A percentile compares a stretch with the other conserved stretches of the same genome.
These are phyloP conservation scores for Drosophila kikkawai DNA, from an alignment of 1,140 invertebrate species.

Conservation along the genomic window DNA sequence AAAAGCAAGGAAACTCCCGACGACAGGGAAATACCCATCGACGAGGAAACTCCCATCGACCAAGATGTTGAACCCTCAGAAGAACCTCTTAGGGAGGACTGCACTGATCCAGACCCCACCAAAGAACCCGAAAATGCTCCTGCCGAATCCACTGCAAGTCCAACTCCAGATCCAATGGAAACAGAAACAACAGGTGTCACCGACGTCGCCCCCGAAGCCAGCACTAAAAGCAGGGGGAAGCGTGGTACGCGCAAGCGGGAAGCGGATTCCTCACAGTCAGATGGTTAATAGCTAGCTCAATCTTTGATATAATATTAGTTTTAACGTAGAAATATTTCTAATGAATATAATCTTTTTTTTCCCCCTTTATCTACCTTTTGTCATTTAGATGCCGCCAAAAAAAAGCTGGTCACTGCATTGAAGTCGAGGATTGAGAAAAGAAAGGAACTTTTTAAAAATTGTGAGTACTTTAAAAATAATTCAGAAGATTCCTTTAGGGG, in stretches of 20 bases:
- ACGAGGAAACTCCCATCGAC: not conserved
- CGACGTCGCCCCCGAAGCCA: slow-evolving; percentile 20
- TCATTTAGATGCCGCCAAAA: slow-evolving; percentile 23
- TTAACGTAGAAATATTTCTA: not conserved
- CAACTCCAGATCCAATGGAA: slow-evolving; percentile 27
- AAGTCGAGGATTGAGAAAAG: not conserved
- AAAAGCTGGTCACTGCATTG: slow-evolving; percentile 3
- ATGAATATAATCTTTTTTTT: slow-evolving; percentile 9
- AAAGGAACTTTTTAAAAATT: not conserved
- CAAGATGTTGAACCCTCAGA: not conserved
- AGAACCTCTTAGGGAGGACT: not conserved
- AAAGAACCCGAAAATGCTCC: not conserved
- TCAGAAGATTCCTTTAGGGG: too few relatives aligned
- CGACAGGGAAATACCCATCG: not conserved
- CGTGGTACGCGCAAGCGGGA: slow-evolving; percentile 37
- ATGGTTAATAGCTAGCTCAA: slow-evolving; percentile 71
- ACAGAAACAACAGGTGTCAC: slow-evolving; percentile 77
- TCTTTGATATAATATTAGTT: slow-evolving; percentile 2
- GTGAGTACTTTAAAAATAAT: slow-evolving; percentile 12
- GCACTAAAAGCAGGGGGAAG: slow-evolving; percentile 15
- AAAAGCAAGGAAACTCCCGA: not conserved
- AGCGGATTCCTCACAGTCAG: slow-evolving; percentile 48
- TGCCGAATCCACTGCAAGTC: not conserved
- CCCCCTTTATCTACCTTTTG: not conserved
- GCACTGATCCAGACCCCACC: not conserved